Evolutionary conservation across 1,140 invertebrate species (phyloP).

Genomic region (Euwallacea fornicatus): DNA sequence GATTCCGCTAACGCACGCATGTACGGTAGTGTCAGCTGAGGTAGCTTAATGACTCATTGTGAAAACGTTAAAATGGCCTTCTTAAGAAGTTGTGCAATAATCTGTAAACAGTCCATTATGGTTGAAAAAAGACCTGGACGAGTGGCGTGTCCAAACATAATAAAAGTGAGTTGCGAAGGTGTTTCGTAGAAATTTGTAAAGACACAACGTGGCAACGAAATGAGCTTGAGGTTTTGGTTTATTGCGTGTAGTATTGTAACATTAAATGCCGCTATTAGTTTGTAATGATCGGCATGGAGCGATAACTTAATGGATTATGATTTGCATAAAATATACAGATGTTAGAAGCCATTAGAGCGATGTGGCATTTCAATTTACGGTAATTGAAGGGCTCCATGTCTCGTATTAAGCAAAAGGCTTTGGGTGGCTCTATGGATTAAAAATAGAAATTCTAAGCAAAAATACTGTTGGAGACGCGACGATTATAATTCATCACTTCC

Average conservation of each 20-base stretch:
- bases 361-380: too few relatives aligned
- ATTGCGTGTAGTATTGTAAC: conserved; percentile 3
- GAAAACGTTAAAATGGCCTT: too few relatives aligned
- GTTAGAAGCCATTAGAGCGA: too few relatives aligned
- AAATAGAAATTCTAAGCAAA: neutral
- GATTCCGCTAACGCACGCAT: too few relatives aligned
- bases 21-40: too few relatives aligned
- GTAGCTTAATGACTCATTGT: too few relatives aligned
- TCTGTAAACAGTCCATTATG: too few relatives aligned
- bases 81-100: too few relatives aligned
- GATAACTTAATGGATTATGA: conserved; percentile 8
- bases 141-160: conserved; percentile 8
- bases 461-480: neutral
- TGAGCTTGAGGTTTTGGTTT: conserved; percentile 8
- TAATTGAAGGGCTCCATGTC: neutral
- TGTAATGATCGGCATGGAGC: neutral
- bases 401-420: neutral
- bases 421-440: too few relatives aligned
- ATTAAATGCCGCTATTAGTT: conserved; percentile 3
- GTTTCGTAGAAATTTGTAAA: conserved; percentile 20
- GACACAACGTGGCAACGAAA: neutral
- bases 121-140: neutral
- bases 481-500: conserved; percentile 1
- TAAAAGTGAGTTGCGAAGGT: conserved; percentile 14
- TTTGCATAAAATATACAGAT: too few relatives aligned